Evolutionary conservation across 1,140 invertebrate species (phyloP), one percentile per base, ranked within the genome.

Genomic region (Archivesica marissinica): DNA sequence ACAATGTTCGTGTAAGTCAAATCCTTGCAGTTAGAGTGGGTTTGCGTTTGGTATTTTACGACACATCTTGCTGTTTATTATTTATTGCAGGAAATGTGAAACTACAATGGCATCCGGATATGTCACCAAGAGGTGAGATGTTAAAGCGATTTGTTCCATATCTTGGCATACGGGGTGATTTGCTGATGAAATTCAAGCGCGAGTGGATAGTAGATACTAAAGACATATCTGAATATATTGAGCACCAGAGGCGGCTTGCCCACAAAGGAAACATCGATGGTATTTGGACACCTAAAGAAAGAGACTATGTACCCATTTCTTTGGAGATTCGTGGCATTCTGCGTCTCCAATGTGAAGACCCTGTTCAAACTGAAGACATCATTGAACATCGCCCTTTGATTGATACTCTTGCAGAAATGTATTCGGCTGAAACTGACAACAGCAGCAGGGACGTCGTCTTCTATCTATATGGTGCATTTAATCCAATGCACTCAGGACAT

Each of bases 211-310:
- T 64, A 1, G 23, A 20, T 20, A 25, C 38, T 33, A 64, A 64
- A 35, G 59, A 64, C 25, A 35, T 64, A 17, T 35, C 59, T 1
- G 30, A 35, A 35, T 64, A 64, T 35, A 33, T 64, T 25, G 59
- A 35, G 1, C 59, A 64, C 30, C 59, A 35, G n/a, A 33, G 59
- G 38, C 2, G 59, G 15, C n/a, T 35, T 25, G n/a, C 38, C 30
- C 2, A 35, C 2, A 35, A 6, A 1, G 59, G 59, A 1, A 33
- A 17, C 1, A 11, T 35, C 2, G 38, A 35, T 9, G 11, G 9
- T 15, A 25, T 35, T 35, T 64, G 30, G 59, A 64, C 59, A 17
- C 59, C 59, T 4, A 33, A 64, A 64, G 59, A 64, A 64, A 64
- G 1, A 7, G 30, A 3, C 30, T 64, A 64, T 33, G 38, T 33